A percentile compares a stretch with the other conserved stretches of the same genome.
Conservation (phyloP, 2,888 invertebrate genomes). For the Drosophila cognata region DNA sequence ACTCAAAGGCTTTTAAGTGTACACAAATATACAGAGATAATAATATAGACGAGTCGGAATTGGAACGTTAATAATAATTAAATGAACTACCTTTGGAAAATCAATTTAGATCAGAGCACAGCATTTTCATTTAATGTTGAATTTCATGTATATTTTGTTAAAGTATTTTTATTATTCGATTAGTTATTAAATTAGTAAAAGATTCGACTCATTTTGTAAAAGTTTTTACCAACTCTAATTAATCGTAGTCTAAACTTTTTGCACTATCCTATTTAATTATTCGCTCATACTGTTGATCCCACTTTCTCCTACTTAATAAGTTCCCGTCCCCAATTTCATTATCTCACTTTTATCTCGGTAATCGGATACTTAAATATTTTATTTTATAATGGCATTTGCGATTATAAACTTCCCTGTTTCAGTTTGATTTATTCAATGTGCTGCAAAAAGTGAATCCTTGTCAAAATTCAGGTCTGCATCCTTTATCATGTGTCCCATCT, state of each 20-base stretch:
- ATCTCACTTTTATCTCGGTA: neutral
- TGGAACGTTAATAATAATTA: neutral
- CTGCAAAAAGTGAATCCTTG: slow-evolving; percentile 35
- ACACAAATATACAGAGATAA: neutral
- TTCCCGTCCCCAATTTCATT: neutral
- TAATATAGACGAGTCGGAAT: neutral
- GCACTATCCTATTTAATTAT: neutral
- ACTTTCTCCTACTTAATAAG: neutral
- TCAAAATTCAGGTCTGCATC: slow-evolving; percentile 32
- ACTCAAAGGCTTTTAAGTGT: neutral
- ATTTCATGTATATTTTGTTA: neutral
- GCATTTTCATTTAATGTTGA: neutral
- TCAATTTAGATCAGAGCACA: neutral
- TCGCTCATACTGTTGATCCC: neutral
- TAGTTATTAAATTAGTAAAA: neutral
- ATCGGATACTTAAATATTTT: neutral
- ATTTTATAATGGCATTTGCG: neutral
- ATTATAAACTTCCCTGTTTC: neutral
- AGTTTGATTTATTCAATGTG: slow-evolving; percentile 9
- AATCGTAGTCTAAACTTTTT: neutral
- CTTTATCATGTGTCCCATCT: slow-evolving; percentile 23
- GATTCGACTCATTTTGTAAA: neutral
- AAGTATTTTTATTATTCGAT: neutral
- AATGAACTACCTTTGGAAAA: neutral
- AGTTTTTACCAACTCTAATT: neutral